phyloP scores from a whole-genome alignment of 2,797 vertebrate genomes.

The Myripristis murdjan region DNA sequence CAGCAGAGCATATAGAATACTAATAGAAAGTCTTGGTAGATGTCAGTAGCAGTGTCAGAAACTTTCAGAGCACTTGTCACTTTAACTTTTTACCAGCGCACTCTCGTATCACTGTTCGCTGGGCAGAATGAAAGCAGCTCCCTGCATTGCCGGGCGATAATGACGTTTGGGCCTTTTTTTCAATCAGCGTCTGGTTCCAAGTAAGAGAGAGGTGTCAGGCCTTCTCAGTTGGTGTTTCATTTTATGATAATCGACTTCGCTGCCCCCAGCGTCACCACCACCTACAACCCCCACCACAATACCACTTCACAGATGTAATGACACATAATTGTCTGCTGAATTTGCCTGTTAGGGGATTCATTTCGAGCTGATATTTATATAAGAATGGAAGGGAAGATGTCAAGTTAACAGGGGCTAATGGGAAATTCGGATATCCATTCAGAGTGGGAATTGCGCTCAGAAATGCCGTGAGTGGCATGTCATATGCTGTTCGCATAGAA shows the following conservation, averaged over 20 bases:
- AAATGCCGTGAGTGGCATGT: conserved; percentile 38
- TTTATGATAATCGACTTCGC: conserved; percentile 64
- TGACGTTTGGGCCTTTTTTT: conserved; percentile 6
- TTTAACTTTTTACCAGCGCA: conserved; percentile 36
- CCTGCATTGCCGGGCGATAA: conserved; percentile 25
- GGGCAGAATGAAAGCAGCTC: too few relatives aligned
- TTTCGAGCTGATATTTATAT: conserved; percentile 63
- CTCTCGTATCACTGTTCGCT: conserved; percentile 32
- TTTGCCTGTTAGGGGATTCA: conserved; percentile 61
- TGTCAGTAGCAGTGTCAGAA: conserved; percentile 36
- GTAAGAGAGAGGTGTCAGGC: conserved; percentile 56
- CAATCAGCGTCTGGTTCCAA: conserved; percentile 41
- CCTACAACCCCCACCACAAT: conserved; percentile 53
- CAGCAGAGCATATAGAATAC: background rate
- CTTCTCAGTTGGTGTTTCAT: conserved; percentile 61
- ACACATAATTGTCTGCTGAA: conserved; percentile 72
- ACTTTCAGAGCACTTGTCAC: conserved; percentile 44
- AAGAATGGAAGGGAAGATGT: conserved; percentile 69
- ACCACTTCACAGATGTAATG: conserved; percentile 74
- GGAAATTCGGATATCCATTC: conserved; percentile 65
- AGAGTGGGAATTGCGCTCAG: conserved; percentile 28
- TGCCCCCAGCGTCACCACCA: conserved; percentile 32
- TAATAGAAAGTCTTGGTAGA: conserved; percentile 35
- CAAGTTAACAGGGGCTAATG: conserved; percentile 70
- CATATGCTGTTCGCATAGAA: conserved; percentile 22